These are phyloP conservation scores for Hyles euphorbiae DNA, from an alignment of 1,140 invertebrate genomes.

Conservation along the genomic window DNA sequence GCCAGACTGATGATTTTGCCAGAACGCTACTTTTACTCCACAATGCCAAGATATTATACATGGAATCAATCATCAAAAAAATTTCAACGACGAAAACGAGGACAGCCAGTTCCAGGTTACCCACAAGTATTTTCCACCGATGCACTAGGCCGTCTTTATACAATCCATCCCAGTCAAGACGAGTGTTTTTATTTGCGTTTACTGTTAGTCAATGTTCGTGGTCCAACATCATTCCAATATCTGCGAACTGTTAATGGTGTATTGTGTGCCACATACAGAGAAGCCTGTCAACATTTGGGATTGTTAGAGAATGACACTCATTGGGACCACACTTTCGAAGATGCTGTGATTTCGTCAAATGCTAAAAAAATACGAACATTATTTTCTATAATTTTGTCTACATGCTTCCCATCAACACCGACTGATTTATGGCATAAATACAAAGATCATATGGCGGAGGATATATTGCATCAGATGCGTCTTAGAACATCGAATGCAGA, in stretches of 20 bases:
- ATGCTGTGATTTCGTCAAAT: conserved; percentile 40
- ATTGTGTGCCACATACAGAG: conserved; percentile 32
- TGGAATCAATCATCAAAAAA: neutral
- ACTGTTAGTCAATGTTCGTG: conserved; percentile 10
- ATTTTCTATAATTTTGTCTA: too few relatives aligned
- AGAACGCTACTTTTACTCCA: neutral
- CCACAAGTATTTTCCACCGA: neutral
- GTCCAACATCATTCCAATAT: conserved; percentile 30
- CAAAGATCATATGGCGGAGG: neutral
- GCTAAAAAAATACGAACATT: conserved; percentile 24
- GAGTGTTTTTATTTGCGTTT: neutral
- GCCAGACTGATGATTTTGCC: conserved; percentile 23
- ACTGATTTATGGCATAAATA: neutral
- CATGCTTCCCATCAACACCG: too few relatives aligned
- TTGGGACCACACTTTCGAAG: conserved; percentile 53
- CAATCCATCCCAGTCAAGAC: neutral
- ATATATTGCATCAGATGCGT: neutral
- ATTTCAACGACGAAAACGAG: neutral
- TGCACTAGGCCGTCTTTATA: neutral
- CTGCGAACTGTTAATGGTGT: conserved; percentile 59
- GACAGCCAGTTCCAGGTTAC: neutral
- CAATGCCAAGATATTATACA: conserved; percentile 1
- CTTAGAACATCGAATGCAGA: conserved; percentile 4
- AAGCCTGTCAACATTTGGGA: conserved; percentile 47
- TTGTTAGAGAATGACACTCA: conserved; percentile 50